Base-by-base conservation (phyloP, 2,888 invertebrate species). In the Atethmia centrago region DNA sequence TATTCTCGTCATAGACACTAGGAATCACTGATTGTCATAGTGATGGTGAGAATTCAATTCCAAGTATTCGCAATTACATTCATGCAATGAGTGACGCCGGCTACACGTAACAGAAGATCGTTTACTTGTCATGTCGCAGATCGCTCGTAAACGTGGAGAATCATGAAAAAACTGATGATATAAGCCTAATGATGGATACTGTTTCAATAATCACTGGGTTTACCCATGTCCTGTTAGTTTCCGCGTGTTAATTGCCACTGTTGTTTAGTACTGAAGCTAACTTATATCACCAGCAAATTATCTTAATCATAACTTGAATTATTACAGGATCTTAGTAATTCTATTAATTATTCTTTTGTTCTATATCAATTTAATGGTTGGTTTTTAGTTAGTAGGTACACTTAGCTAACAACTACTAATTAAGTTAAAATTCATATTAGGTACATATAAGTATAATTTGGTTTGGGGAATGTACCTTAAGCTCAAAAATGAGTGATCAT, bases 81-180 rank as follows among this genome's bases (percentile, higher is more conserved):
- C 90, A 92, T 88, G 93, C 90, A 88, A 93, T 85, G 81, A 85
- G 83, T 93, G 93, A 94, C 93, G 93, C 82, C 8, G 76, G 47
- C 42, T 74, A 84, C 76, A 84, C 87, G 86, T 81, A 85, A 85
- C 73, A 84, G 77, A 81, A 83, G 82, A 85, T 83, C 78, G 79
- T 80, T 77, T 79, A 80, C 72, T 68, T 77, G 77, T 74, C 71
- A 42, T 81, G 83, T 82, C 71, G 40, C 66, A 72, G 80, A 83
- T 74, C 77, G 78, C 49, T 82, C 82, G 79, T 83, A 82, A 88
- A 87, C 70, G 12, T 64, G 74, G 73, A 75, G 67, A 74, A 62
- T 66, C 71, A 63, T 72, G 28, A 80, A 79, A 81, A 79, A 79
- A 74, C 42, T 66, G 36, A 70, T 72, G 58, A 81, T 66, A 69